Percentiles rank a stretch among this genome's conserved stretches.
Evolutionary conservation across 2,797 vertebrate species (phyloP).

Genomic region (Helostoma temminkii): DNA sequence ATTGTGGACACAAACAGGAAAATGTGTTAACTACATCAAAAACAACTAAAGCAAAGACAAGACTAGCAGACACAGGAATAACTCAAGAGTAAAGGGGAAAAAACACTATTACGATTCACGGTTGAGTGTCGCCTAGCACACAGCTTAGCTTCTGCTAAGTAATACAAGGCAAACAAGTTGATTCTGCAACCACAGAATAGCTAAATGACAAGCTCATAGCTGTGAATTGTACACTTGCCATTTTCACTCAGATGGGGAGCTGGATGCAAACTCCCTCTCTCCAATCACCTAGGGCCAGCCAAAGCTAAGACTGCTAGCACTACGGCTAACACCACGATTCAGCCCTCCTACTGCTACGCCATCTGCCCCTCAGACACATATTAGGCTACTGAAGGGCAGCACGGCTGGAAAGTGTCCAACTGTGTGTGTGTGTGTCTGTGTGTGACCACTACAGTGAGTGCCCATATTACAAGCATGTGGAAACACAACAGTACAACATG

Average conservation of each 20-base stretch:
- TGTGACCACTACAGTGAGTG: constrained; percentile 17
- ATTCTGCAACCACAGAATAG: constrained; percentile 20
- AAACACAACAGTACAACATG: constrained; percentile 27
- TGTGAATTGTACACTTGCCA: constrained; percentile 65
- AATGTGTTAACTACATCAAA: constrained; percentile 39
- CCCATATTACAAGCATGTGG: constrained; percentile 32
- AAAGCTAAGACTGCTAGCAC: constrained; percentile 66
- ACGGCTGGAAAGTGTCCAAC: constrained; percentile 71
- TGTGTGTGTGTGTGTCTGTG: constrained; percentile 19
- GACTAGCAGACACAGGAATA: constrained; percentile 4
- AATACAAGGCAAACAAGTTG: constrained; percentile 35
- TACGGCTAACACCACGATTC: constrained; percentile 60
- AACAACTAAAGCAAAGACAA: constrained; percentile 22
- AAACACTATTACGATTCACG: constrained; percentile 2
- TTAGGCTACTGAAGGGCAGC: constrained; percentile 74
- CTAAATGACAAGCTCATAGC: constrained; percentile 27
- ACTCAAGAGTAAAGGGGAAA: constrained; percentile 4
- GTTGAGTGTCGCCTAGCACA: constrained; percentile 41
- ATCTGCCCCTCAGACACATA: constrained; percentile 85
- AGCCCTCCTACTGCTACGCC: constrained; percentile 79
- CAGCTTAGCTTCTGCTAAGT: constrained; percentile 28
- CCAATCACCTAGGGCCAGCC: constrained; percentile 41
- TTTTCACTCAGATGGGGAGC: constrained; percentile 72
- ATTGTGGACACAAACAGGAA: constrained; percentile 64
- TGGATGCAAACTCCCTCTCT: constrained; percentile 58